These are phyloP conservation scores for Alviniconcha marisindica DNA, from an alignment of 1,140 invertebrate genomes.

Conservation along the genomic window DNA sequence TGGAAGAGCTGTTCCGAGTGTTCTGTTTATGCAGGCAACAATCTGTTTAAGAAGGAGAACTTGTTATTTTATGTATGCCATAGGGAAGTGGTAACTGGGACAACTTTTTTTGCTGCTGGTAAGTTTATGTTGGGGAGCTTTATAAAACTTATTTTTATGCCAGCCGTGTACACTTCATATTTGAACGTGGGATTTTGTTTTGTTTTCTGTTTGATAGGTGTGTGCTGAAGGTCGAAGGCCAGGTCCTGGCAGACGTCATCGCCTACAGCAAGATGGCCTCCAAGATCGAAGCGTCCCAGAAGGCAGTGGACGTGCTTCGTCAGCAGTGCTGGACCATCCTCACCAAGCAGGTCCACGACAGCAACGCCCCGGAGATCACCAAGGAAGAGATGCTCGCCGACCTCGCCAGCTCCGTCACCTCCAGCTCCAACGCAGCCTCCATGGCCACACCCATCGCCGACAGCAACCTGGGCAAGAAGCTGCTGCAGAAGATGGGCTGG, in stretches of 20 bases:
- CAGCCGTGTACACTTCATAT: too few relatives aligned
- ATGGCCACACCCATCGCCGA: slow-evolving; percentile 67
- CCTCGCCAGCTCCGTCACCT: slow-evolving; percentile 58
- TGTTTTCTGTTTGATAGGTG: slow-evolving; percentile 40
- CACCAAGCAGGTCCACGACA: slow-evolving; percentile 79
- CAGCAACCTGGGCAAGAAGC: slow-evolving; percentile 82
- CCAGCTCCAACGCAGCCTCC: slow-evolving; percentile 58
- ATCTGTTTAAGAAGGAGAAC: too few relatives aligned
- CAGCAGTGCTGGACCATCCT: slow-evolving; percentile 73
- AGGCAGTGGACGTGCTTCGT: slow-evolving; percentile 56
- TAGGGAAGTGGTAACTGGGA: too few relatives aligned
- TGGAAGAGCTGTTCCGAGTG: too few relatives aligned
- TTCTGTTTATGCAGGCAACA: too few relatives aligned
- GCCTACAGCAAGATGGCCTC: slow-evolving; percentile 49
- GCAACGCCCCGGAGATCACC: slow-evolving; percentile 51
- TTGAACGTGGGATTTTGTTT: not conserved
- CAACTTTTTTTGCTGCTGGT: too few relatives aligned
- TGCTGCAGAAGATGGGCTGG: slow-evolving; percentile 90
- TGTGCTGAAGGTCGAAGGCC: slow-evolving; percentile 55
- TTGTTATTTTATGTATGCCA: too few relatives aligned
- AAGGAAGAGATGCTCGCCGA: slow-evolving; percentile 75
- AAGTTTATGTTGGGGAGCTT: not conserved
- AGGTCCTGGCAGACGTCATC: slow-evolving; percentile 48
- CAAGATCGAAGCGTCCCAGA: slow-evolving; percentile 53
- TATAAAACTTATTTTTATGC: too few relatives aligned